These are phyloP conservation scores for Sminthurinus aureus DNA, from an alignment of 2,888 invertebrate species.

Conservation along the genomic window DNA sequence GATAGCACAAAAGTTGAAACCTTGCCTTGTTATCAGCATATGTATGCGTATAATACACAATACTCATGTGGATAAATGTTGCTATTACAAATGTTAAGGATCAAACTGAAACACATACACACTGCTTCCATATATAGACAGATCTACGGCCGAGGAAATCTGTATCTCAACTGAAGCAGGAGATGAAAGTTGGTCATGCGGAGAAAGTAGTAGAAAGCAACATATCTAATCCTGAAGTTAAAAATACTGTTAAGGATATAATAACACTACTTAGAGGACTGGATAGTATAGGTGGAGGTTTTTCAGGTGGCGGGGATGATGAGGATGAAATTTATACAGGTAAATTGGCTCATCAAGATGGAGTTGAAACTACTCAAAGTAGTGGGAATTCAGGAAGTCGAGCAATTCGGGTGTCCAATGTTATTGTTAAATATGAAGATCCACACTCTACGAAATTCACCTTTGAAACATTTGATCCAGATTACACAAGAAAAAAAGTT, in stretches of 20 bases:
- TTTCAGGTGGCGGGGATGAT: not conserved
- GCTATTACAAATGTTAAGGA: no score
- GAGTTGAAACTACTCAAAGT: not conserved
- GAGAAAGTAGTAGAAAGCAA: not conserved
- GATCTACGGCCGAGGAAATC: not conserved
- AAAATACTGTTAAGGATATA: constrained; percentile 16
- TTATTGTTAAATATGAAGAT: constrained; percentile 21
- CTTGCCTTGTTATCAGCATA: no score
- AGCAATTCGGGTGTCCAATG: constrained; percentile 5
- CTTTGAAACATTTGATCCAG: constrained; percentile 13
- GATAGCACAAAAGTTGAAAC: not conserved
- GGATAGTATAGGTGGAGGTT: constrained; percentile 25
- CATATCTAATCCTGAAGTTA: constrained; percentile 18
- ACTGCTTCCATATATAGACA: not conserved
- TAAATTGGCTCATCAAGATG: not conserved
- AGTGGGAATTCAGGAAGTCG: not conserved
- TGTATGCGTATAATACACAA: no score
- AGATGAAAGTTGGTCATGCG: not conserved
- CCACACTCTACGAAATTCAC: not conserved
- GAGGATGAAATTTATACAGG: not conserved
- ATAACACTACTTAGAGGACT: constrained; percentile 19
- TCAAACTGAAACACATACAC: not conserved
- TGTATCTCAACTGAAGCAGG: not conserved
- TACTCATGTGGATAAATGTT: no score
- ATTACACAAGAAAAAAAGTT: not conserved